phyloP scores from a whole-genome alignment of 2,113 vertebrate genomes.

The Macrotus californicus region DNA sequence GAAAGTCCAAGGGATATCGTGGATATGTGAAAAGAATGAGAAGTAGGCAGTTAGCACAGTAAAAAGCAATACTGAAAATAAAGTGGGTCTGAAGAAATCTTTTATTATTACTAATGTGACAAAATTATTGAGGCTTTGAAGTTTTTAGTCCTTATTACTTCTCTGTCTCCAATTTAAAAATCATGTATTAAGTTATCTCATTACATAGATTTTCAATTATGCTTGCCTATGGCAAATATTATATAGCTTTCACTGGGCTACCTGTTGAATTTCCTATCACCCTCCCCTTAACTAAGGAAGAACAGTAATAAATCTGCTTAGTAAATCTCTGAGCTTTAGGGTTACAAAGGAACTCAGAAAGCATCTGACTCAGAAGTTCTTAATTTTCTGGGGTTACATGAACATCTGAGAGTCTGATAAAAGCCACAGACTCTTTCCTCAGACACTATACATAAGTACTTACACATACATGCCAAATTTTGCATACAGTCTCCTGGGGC shows the following conservation, averaged over 20 bases:
- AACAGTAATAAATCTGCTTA: neutral
- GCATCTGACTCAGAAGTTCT: neutral
- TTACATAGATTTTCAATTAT: conserved; percentile 28
- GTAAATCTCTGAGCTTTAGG: neutral
- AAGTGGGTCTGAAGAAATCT: neutral
- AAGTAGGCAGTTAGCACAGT: neutral
- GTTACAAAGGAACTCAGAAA: neutral
- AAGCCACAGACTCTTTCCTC: neutral
- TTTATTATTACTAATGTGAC: neutral
- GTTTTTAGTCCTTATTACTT: neutral
- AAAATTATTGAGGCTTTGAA: neutral
- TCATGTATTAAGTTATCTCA: neutral
- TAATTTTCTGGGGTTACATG: neutral
- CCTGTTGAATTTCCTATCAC: conserved; percentile 9
- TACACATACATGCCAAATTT: neutral
- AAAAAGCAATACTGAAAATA: conserved; percentile 19
- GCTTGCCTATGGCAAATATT: neutral
- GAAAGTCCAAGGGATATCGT: conserved; percentile 4
- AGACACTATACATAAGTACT: neutral
- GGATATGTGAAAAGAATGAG: conserved; percentile 25
- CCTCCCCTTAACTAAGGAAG: neutral
- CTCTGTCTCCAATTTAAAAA: conserved; percentile 16
- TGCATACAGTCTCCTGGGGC: neutral
- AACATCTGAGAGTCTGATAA: neutral
- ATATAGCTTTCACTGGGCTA: neutral